Base-by-base conservation (phyloP, 2,888 invertebrate genomes). In the Schizaphis graminum region DNA sequence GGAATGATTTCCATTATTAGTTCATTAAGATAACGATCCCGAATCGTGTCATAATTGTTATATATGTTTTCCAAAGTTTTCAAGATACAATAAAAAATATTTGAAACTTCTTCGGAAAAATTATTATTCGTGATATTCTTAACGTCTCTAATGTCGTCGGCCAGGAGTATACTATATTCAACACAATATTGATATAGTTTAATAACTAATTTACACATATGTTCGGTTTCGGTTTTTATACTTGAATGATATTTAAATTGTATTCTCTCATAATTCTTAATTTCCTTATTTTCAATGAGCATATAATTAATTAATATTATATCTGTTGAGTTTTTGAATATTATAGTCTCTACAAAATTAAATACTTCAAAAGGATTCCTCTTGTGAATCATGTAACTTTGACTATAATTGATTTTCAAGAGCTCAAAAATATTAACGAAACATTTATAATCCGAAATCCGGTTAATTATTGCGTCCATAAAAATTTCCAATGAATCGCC, bases 21-120 rank as follows among this genome's bases (percentile, higher is more conserved):
- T 67, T 67, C 67, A n/a, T 13, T 16, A 1, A 67, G 0, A 67
- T 16, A 67, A 67, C n/a, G n/a, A 67, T 67, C n/a, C 16, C 4
- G 13, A 13, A 67, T 4, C n/a, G 11, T 67, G 13, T 1, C 0
- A 11, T 61, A 10, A 0, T n/a, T 13, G 10, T 49, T 5, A 67
- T 67, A 13, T 4, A 13, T 67, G 13, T 67, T 3, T 3, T n/a
- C 4, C n/a, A 67, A 67, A 67, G 13, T n/a, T 0, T 67, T 4
- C 0, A 0, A n/a, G 3, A 61, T 28, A n/a, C 13, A 11, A 61
- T 67, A n/a, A 67, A n/a, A 13, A 67, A 67, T 13, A 3, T 67
- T 4, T 11, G 61, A 67, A n/a, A 67, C n/a, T 13, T n/a, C 61
- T 61, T 61, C 28, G 3, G 28, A 11, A 1, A 0, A 8, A 11